Evolutionary conservation across 2,113 vertebrate species (phyloP), one percentile per base, ranked within the genome.

Genomic region (Ursus arctos): DNA sequence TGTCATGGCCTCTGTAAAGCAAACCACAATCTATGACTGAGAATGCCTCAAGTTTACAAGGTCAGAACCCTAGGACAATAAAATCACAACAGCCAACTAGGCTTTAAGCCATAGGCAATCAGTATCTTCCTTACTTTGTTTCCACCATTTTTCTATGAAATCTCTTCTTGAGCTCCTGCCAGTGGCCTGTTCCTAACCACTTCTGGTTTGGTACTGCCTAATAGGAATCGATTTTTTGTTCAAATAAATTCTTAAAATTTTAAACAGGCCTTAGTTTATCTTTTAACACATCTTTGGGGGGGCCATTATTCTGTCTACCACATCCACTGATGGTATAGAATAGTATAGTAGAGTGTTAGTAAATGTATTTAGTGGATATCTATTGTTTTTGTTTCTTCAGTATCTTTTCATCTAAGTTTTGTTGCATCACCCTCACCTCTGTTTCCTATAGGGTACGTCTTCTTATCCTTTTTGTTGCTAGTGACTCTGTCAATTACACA

Each of bases 391-490:
- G 33, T 88, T 95, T 61, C 36, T 28, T 18, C 63, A 71, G 63
- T 33, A 85, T 85, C 7, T 95, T 97, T 95, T 81, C 36, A 82
- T 71, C 43, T 28, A 92, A 24, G 14, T 69, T 88, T 69, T 91
- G 26, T 40, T 69, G 8, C 8, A 55, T 77, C 31, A 28, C 49
- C 16, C 16, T 83, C 51, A 72, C 31, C 15, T 94, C 36, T 79
- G 6, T 77, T 15, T 84, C 69, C 28, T 81, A 2, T 11, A 55
- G 19, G 22, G 28, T 43, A 13, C 4, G 21, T 69, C 24, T 26
- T 87, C n/a, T 88, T 43, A 59, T 40, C 4, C 24, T 36, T 93
- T 26, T 33, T 61, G 55, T 12, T 95, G 40, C 53, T 80, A 49
- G 18, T 92, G 67, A 94, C 65, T 72, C 65, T 72, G 10, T 12